These are phyloP conservation scores for Pandemis cinnamomeana DNA, from an alignment of 2,888 invertebrate genomes.

Conservation along the genomic window DNA sequence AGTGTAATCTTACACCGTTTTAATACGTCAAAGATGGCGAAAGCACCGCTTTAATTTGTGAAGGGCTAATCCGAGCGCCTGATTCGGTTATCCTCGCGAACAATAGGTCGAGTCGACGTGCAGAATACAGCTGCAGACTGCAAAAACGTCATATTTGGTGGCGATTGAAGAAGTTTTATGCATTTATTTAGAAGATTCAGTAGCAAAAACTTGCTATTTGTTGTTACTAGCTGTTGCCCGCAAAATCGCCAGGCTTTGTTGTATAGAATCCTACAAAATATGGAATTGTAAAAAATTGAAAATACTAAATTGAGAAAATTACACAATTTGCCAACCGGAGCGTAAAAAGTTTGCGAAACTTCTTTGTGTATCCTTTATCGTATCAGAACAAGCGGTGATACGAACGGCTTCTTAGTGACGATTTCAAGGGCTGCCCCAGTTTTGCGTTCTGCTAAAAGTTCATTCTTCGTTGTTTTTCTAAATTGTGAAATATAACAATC, in stretches of 20 bases:
- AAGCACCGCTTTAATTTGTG: slow-evolving; percentile 66
- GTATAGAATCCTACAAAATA: too few relatives aligned
- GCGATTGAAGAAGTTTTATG: not conserved
- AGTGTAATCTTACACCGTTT: slow-evolving; percentile 34
- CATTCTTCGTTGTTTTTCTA: too few relatives aligned
- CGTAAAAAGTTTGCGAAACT: not conserved
- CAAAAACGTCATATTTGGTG: slow-evolving; percentile 27
- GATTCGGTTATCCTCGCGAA: slow-evolving; percentile 67
- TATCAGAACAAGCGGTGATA: not conserved
- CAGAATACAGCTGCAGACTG: slow-evolving; percentile 58
- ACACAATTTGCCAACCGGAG: not conserved
- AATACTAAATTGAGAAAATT: not conserved
- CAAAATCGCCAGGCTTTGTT: too few relatives aligned
- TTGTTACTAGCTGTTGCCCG: not conserved
- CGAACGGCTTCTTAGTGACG: not conserved
- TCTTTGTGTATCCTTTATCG: not conserved
- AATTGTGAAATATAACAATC: too few relatives aligned
- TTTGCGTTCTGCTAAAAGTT: not conserved
- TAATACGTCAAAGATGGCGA: slow-evolving; percentile 56
- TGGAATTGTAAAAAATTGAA: too few relatives aligned
- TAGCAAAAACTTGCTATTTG: not conserved
- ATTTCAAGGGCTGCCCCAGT: not conserved
- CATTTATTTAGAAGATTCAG: not conserved
- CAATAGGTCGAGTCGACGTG: slow-evolving; percentile 24
- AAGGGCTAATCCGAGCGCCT: slow-evolving; percentile 61